These are phyloP conservation scores for Helicoverpa armigera DNA, from an alignment of 1,140 invertebrate species.

Conservation along the genomic window DNA sequence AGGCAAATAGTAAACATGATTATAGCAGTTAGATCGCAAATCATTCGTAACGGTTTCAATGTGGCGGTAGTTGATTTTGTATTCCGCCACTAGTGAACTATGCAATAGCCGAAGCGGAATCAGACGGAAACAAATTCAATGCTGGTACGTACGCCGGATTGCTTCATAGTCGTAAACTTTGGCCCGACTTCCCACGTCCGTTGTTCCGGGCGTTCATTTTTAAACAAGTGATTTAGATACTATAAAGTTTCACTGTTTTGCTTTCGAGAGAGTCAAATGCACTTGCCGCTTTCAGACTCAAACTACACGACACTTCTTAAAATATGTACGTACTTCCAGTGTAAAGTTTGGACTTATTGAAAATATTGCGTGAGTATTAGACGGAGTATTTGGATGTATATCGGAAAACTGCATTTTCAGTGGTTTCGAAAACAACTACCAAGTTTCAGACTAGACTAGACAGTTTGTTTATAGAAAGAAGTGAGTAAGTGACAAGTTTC, in stretches of 20 bases:
- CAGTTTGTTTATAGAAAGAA: slow-evolving; percentile 33
- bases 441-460: slow-evolving; percentile 16
- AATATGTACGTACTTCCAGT: slow-evolving; percentile 29
- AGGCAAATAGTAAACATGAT: slow-evolving; percentile 29
- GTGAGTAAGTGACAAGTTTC: slow-evolving; percentile 25
- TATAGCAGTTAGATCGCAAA: slow-evolving; percentile 46
- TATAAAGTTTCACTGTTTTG: slow-evolving; percentile 67
- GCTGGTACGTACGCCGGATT: slow-evolving; percentile 62
- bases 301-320: slow-evolving; percentile 35
- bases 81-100: slow-evolving; percentile 68
- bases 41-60: slow-evolving; percentile 60
- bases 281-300: slow-evolving; percentile 57
- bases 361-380: neutral
- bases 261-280: slow-evolving; percentile 61
- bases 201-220: slow-evolving; percentile 72
- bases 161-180: slow-evolving; percentile 72
- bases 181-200: slow-evolving; percentile 63
- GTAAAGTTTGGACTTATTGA: neutral
- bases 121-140: slow-evolving; percentile 72
- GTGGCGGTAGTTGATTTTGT: slow-evolving; percentile 66
- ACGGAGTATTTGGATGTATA: too few relatives aligned
- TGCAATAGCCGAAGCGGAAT: slow-evolving; percentile 65
- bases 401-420: neutral
- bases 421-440: slow-evolving; percentile 11
- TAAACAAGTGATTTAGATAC: slow-evolving; percentile 75